A percentile compares a stretch with the other conserved stretches of the same genome.
These are phyloP conservation scores for Labrus mixtus DNA, from an alignment of 2,113 vertebrate species.

Conservation along the genomic window DNA sequence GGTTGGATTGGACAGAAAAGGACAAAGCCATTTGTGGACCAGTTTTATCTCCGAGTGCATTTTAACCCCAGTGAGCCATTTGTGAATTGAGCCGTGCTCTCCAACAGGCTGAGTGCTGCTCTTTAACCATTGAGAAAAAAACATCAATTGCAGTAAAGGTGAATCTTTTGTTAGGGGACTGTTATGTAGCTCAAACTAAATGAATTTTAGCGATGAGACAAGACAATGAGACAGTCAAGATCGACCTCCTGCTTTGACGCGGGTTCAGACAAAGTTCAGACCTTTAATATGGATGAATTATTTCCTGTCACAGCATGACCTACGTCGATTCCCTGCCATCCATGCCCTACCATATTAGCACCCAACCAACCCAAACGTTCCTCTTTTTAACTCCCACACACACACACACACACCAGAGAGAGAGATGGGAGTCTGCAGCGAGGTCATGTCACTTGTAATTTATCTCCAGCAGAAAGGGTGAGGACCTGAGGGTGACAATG, in stretches of 20 bases:
- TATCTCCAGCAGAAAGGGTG: slow-evolving; percentile 41
- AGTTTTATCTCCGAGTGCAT: neutral
- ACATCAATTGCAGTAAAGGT: neutral
- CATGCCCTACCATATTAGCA: neutral
- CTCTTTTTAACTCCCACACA: slow-evolving; percentile 41
- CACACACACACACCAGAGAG: neutral
- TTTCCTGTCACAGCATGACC: slow-evolving; percentile 32
- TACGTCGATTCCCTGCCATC: slow-evolving; percentile 6
- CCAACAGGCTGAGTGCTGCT: neutral
- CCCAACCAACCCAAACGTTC: slow-evolving; percentile 9
- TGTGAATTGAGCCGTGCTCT: neutral
- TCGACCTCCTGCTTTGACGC: neutral
- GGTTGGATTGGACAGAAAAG: no score
- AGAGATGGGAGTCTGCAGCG: slow-evolving; percentile 43
- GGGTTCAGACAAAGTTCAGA: slow-evolving; percentile 58
- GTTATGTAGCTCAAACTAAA: neutral
- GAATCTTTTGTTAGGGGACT: neutral
- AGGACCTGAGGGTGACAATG: slow-evolving; percentile 38
- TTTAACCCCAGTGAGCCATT: neutral
- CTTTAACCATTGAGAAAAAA: neutral
- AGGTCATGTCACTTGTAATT: slow-evolving; percentile 62
- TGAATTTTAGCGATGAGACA: neutral
- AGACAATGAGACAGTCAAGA: neutral
- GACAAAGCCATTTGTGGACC: neutral
- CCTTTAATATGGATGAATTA: slow-evolving; percentile 33